Evolutionary conservation across 2,113 vertebrate species (phyloP).

Genomic region (Spea multiplicata): DNA sequence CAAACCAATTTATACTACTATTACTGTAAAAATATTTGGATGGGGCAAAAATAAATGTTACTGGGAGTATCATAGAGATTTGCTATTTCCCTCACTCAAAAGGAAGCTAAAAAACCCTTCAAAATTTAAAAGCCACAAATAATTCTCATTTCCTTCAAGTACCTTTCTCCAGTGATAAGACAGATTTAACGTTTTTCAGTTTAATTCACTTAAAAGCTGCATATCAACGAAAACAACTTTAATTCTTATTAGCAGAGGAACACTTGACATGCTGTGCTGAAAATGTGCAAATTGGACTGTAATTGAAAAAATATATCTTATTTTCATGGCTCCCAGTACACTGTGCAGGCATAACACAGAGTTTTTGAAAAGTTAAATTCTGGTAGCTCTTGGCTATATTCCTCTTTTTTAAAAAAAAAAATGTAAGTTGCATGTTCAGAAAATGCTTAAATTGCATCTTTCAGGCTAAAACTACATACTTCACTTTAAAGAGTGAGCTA

Average conservation of each 20-base stretch:
- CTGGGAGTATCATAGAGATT: background rate
- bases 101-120: background rate
- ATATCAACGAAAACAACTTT: slow-evolving; percentile 34
- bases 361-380: slow-evolving; percentile 19
- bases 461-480: too few species aligned
- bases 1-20: background rate
- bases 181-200: slow-evolving; percentile 28
- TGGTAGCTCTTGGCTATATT: slow-evolving; percentile 24
- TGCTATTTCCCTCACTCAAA: background rate
- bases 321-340: slow-evolving; percentile 33
- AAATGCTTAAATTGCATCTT: background rate
- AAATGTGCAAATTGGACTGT: slow-evolving; percentile 30
- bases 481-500: too few species aligned
- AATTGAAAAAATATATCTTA: slow-evolving; percentile 41
- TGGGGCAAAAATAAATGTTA: background rate
- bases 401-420: slow-evolving; percentile 1
- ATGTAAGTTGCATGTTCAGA: background rate
- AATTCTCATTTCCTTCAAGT: slow-evolving; percentile 9
- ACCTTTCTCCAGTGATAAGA: slow-evolving; percentile 6
- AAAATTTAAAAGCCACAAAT: slow-evolving; percentile 2
- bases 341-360: background rate
- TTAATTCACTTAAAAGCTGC: slow-evolving; percentile 29
- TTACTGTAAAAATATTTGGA: background rate
- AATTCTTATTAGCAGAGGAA: slow-evolving; percentile 42
- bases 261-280: slow-evolving; percentile 34